Evolutionary conservation across 2,797 vertebrate species (phyloP).

Genomic region (Calcarius lapponicus): DNA sequence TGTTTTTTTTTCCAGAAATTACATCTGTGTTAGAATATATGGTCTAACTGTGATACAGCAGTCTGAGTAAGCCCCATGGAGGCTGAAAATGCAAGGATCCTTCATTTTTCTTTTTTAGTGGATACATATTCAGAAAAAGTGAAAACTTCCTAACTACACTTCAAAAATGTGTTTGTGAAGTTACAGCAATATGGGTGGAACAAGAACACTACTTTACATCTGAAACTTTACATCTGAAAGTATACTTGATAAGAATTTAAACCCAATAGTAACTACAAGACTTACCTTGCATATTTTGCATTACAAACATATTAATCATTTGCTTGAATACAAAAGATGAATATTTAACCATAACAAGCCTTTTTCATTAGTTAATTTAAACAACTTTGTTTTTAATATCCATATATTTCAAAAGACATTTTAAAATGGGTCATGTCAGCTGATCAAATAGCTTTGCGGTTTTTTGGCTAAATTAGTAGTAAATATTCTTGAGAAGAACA

Average conservation of each 20-base stretch:
- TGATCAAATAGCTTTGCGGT: not conserved
- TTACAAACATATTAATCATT: not conserved
- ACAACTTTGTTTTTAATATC: not conserved
- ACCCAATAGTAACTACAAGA: not conserved
- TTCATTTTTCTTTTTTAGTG: not conserved
- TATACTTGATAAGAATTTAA: not conserved
- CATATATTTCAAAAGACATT: not conserved
- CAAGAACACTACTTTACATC: not conserved
- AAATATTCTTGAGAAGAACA: not conserved
- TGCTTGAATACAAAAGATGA: not conserved
- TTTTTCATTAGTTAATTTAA: not conserved
- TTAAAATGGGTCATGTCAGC: not conserved
- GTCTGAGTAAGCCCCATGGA: not conserved
- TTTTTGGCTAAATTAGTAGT: not conserved
- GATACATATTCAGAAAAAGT: not conserved
- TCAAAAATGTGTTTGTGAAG: not conserved
- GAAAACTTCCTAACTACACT: not conserved
- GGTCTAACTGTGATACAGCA: not conserved
- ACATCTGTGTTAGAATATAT: not conserved
- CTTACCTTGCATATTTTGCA: not conserved
- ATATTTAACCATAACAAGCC: not conserved
- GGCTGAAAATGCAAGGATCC: not conserved
- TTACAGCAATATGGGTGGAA: not conserved
- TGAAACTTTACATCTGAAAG: not conserved
- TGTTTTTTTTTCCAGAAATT: not conserved